A percentile compares a stretch with the other conserved stretches of the same genome.
These are phyloP conservation scores for Denticeps clupeoides DNA, from an alignment of 2,797 vertebrate species.

Conservation along the genomic window DNA sequence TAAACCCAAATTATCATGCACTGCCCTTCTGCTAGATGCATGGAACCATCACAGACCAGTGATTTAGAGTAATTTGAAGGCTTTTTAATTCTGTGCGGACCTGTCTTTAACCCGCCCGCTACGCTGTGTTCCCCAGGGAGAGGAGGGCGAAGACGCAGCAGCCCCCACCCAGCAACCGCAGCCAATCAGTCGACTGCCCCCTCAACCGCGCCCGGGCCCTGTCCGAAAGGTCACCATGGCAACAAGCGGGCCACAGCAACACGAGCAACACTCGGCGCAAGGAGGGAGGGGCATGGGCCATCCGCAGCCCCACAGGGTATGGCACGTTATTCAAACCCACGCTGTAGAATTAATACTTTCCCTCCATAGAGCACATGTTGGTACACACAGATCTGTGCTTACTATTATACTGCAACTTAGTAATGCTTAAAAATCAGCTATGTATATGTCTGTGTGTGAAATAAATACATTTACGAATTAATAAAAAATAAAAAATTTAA, in stretches of 20 bases:
- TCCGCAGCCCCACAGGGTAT: conserved; percentile 61
- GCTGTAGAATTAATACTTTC: too few relatives aligned
- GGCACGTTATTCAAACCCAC: conserved; percentile 8
- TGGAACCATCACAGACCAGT: too few relatives aligned
- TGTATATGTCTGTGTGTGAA: too few relatives aligned
- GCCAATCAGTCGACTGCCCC: conserved; percentile 33
- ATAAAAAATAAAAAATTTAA: too few relatives aligned
- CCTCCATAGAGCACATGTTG: too few relatives aligned
- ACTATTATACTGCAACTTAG: too few relatives aligned
- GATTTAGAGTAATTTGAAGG: too few relatives aligned
- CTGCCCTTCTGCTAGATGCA: too few relatives aligned
- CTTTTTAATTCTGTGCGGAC: neutral
- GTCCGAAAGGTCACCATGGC: conserved; percentile 82
- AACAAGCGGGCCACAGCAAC: conserved; percentile 57
- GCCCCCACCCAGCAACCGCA: conserved; percentile 50
- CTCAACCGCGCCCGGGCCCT: conserved; percentile 54
- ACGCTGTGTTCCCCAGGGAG: conserved; percentile 54
- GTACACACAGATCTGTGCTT: too few relatives aligned
- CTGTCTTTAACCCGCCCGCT: conserved; percentile 9
- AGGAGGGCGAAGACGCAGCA: conserved; percentile 57
- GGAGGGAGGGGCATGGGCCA: conserved; percentile 61
- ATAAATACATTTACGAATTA: too few relatives aligned
- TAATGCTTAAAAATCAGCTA: too few relatives aligned
- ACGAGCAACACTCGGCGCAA: conserved; percentile 44
- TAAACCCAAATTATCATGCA: too few relatives aligned